phyloP scores from a whole-genome alignment of 2,113 vertebrate genomes.

The Zapornia atra region DNA sequence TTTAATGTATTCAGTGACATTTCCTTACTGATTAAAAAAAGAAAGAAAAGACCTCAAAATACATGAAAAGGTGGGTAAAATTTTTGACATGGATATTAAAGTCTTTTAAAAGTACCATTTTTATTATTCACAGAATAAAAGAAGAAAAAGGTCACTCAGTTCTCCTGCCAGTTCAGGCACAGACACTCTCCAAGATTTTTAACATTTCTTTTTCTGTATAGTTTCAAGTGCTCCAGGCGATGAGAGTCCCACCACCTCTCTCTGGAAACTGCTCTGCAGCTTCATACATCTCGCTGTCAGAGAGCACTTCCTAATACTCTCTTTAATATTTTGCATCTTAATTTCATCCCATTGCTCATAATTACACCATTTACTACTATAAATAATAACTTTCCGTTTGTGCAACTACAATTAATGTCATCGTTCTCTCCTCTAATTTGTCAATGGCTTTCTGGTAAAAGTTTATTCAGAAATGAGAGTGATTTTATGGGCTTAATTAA shows the following conservation, averaged over 20 bases:
- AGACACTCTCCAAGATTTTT: conserved; percentile 8
- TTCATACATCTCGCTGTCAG: not conserved
- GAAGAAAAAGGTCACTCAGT: conserved; percentile 37
- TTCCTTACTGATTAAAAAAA: conserved; percentile 26
- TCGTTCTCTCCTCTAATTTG: not conserved
- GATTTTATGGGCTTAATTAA: not conserved
- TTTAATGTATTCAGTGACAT: conserved; percentile 53
- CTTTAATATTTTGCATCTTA: not conserved
- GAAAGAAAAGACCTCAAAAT: conserved; percentile 16
- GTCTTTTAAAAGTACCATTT: not conserved
- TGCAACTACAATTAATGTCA: not conserved
- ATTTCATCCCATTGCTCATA: not conserved
- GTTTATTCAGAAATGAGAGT: not conserved
- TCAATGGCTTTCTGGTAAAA: not conserved
- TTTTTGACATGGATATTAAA: conserved; percentile 42
- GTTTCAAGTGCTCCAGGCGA: not conserved
- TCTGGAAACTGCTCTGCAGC: not conserved
- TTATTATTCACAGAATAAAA: conserved; percentile 45
- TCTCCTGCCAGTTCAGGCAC: conserved; percentile 13
- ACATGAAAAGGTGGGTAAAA: not conserved
- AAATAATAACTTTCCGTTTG: not conserved
- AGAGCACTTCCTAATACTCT: not conserved
- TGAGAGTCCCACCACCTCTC: not conserved
- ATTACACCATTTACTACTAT: not conserved
- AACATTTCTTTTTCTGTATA: not conserved